Percentiles rank a stretch among this genome's conserved stretches.
phyloP scores from a whole-genome alignment of 2,797 vertebrate species.

The Tiaroga cobitis region DNA sequence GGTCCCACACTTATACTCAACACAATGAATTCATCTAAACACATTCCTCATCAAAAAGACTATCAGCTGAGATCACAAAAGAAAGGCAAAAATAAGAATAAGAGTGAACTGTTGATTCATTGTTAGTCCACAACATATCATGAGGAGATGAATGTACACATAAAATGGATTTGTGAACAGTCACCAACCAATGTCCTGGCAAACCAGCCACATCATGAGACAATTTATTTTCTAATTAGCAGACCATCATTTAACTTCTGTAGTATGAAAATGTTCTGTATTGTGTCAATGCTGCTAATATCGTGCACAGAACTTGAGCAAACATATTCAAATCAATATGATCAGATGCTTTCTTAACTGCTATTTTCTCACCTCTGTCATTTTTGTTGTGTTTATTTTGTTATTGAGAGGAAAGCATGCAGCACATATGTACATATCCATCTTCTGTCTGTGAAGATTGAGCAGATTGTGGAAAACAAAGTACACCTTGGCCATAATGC shows the following conservation, averaged over 20 bases:
- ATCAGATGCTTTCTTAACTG: background rate
- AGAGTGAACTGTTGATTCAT: background rate
- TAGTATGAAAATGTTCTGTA: background rate
- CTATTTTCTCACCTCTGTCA: no score
- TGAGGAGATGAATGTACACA: background rate
- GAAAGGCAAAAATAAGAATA: background rate
- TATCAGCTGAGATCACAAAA: background rate
- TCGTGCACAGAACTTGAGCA: background rate
- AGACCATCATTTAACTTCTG: background rate
- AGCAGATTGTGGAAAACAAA: no score
- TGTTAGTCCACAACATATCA: background rate
- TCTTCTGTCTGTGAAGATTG: no score
- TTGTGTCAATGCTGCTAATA: background rate
- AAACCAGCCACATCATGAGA: background rate
- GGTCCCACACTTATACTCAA: conserved; percentile 21
- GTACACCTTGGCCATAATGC: no score
- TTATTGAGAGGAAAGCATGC: background rate
- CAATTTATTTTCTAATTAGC: background rate
- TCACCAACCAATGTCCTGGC: background rate
- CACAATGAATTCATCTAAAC: background rate
- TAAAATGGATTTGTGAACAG: background rate
- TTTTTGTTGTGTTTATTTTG: background rate
- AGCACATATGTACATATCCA: background rate
- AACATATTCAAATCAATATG: background rate
- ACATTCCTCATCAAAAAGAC: background rate